A percentile compares a stretch with the other conserved stretches of the same genome.
Conservation (phyloP, 35 echinoderm and acorn worm genomes). For the Ophioderma brevispina region DNA sequence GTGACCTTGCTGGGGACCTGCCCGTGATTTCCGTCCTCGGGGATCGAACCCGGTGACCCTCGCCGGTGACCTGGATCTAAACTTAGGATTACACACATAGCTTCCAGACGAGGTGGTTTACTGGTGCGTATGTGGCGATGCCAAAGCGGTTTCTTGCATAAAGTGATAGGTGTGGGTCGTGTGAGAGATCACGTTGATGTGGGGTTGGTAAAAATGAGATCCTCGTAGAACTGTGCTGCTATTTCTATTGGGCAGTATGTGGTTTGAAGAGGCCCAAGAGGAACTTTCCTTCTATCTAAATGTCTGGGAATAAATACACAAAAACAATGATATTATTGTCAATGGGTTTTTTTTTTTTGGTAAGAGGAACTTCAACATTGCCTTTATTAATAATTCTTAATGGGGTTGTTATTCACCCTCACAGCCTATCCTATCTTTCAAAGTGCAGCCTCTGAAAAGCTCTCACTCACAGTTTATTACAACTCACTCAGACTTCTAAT, state of each 20-base stretch:
- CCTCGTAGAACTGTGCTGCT: conserved; percentile 61
- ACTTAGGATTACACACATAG: neutral
- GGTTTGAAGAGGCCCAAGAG: conserved; percentile 57
- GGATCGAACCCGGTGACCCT: neutral
- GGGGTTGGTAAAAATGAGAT: conserved; percentile 74
- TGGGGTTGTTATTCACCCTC: no score
- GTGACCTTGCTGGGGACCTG: neutral
- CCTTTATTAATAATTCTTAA: no score
- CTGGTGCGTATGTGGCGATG: conserved; percentile 73
- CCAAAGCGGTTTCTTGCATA: conserved; percentile 92
- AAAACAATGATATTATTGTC: no score
- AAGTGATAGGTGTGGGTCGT: conserved; percentile 65
- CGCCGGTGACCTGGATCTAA: neutral
- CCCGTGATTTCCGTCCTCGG: neutral
- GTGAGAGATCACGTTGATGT: conserved; percentile 77
- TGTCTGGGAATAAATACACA: neutral
- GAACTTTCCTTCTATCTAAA: conserved; percentile 29
- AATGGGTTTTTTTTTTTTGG: no score
- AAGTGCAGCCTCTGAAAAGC: no score
- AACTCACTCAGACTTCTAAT: no score
- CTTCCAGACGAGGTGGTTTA: conserved; percentile 5
- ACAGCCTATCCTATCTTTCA: no score
- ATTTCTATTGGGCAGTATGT: conserved; percentile 48
- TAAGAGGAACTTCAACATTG: no score
- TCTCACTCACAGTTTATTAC: no score